Evolutionary conservation across 2,888 invertebrate genomes (phyloP), one percentile per base, ranked within the genome.

Genomic region (Iselma pallidipennis): DNA sequence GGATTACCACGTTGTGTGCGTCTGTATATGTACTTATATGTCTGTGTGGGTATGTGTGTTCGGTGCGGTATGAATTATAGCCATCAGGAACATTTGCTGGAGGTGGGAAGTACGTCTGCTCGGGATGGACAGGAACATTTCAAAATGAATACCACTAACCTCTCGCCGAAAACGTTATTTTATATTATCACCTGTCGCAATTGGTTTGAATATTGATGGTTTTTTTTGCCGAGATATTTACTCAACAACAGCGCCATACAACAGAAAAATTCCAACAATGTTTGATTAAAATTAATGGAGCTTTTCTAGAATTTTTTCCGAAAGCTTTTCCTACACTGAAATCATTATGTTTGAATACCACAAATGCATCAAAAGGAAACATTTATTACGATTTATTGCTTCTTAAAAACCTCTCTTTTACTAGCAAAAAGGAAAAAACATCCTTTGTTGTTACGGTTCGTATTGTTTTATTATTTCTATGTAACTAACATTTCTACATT

Each of bases 1-100:
- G 73, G 73, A 75, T 75, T 75, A 72, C 71, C 65, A 66, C 49
- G 57, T 48, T 63, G 63, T 37, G 3, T 3, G 3, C 6, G 26
- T 26, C 6, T 3, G 3, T 26, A 6, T 26, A 5, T 3, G 26
- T 26, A 6, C 4, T 26, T 3, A 5, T 26, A 6, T 26, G 26
- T 6, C 6, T 26, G 26, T 26, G 26, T 6, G 29, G 56, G 14
- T 14, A 48, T 53, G 65, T 33, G 61, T 75, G 70, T 75, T 74
- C 71, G 74, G 74, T 73, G 71, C 69, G 73, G 72, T 74, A 75
- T 80, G 79, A 81, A 70, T 78, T 78, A 81, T 78, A 66, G 78
- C 80, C 76, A 77, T 80, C 80, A 80, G 77, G 77, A 80, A 80
- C 80, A 80, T 78, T 78, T 75, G 77, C 76, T 68, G 73, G 72